These are phyloP conservation scores for Heliangelus exortis DNA, from an alignment of 2,797 vertebrate species.

Conservation along the genomic window DNA sequence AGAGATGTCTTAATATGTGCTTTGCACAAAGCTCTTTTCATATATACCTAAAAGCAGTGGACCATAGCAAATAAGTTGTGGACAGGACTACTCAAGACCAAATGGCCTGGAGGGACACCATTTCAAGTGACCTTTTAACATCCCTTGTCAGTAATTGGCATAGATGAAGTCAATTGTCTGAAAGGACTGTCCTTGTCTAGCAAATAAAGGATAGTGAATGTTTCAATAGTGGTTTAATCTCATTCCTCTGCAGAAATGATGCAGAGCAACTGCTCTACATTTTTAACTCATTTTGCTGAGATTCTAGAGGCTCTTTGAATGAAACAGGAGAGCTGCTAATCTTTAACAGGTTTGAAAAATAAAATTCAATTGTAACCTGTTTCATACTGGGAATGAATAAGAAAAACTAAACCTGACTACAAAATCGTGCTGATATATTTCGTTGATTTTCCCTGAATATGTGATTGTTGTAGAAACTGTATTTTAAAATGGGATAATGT, in stretches of 20 bases:
- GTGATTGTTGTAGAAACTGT: not conserved
- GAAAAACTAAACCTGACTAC: not conserved
- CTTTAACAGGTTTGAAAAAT: not conserved
- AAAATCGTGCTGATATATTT: not conserved
- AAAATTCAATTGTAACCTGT: not conserved
- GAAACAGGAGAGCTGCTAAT: not conserved
- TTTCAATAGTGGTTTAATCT: not conserved
- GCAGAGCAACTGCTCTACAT: not conserved
- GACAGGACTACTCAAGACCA: conserved; percentile 54
- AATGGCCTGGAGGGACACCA: conserved; percentile 31
- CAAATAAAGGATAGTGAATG: not conserved
- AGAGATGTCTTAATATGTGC: conserved; percentile 54
- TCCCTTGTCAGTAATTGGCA: conserved; percentile 48
- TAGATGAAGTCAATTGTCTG: conserved; percentile 26
- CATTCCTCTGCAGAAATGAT: conserved; percentile 12
- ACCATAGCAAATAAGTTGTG: conserved; percentile 54
- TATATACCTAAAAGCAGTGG: conserved; percentile 57
- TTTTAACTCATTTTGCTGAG: not conserved
- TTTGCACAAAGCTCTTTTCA: conserved; percentile 75
- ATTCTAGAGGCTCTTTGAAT: not conserved
- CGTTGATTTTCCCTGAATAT: not conserved
- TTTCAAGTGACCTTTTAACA: conserved; percentile 59
- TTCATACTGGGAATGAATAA: not conserved
- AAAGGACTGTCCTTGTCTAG: not conserved
- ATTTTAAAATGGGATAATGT: not conserved